A percentile compares a stretch with the other conserved stretches of the same genome.
Evolutionary conservation across 1,140 invertebrate genomes (phyloP).

Genomic region (Hetaerina americana): DNA sequence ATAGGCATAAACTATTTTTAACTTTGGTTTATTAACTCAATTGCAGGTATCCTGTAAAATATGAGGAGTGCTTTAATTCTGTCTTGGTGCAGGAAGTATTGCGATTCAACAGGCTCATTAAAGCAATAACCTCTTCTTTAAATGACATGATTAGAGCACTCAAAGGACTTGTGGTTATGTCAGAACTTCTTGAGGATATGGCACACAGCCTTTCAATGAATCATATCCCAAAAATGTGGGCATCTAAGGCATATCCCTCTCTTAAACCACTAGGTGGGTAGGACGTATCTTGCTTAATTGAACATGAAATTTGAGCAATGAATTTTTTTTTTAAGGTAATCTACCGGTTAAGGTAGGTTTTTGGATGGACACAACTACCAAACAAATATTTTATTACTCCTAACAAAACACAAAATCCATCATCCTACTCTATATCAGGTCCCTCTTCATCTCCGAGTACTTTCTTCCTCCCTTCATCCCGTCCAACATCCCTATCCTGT

Average conservation of each 20-base stretch:
- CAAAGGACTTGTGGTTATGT: conserved; percentile 73
- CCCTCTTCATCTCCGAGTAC: too few species aligned
- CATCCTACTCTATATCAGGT: too few species aligned
- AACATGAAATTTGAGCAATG: too few species aligned
- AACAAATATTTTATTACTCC: too few species aligned
- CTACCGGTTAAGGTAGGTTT: too few species aligned
- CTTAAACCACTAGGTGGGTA: conserved; percentile 62
- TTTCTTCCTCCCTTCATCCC: too few species aligned
- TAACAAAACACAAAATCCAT: too few species aligned
- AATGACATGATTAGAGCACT: conserved; percentile 56
- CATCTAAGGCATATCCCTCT: conserved; percentile 58
- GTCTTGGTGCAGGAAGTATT: conserved; percentile 68
- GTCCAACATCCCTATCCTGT: too few species aligned
- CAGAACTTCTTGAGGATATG: conserved; percentile 63
- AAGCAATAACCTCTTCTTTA: conserved; percentile 44
- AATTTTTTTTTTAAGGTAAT: too few species aligned
- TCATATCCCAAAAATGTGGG: conserved; percentile 56
- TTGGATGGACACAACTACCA: too few species aligned
- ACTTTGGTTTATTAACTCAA: too few species aligned
- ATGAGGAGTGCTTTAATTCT: conserved; percentile 72
- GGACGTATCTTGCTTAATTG: conserved; percentile 29
- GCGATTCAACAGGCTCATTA: conserved; percentile 56
- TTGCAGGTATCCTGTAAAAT: conserved; percentile 57
- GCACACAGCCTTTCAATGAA: conserved; percentile 53
- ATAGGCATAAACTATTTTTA: too few species aligned